These are phyloP conservation scores for Tenthredo distinguenda DNA, from an alignment of 2,888 invertebrate species.

Conservation along the genomic window DNA sequence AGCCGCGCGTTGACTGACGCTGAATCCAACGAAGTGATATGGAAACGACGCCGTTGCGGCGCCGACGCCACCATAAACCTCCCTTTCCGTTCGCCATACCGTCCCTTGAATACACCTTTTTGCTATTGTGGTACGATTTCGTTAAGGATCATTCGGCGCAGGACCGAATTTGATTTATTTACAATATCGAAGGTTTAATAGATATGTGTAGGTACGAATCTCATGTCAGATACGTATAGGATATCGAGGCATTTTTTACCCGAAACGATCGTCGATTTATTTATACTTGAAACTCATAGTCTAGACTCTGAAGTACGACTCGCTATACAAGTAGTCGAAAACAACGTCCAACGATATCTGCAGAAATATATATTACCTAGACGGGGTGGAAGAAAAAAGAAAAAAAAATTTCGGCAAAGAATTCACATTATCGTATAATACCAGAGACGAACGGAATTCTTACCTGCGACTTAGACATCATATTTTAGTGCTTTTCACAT, in stretches of 20 bases:
- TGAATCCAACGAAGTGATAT: slow-evolving; percentile 42
- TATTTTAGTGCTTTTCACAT: neutral
- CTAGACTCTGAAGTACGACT: too few relatives aligned
- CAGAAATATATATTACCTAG: neutral
- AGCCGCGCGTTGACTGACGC: slow-evolving; percentile 60
- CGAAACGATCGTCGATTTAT: too few relatives aligned
- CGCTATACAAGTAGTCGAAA: too few relatives aligned
- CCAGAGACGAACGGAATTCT: neutral
- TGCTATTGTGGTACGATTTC: neutral
- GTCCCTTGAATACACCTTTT: neutral
- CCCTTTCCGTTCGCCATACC: slow-evolving; percentile 12
- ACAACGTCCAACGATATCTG: neutral
- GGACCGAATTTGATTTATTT: neutral
- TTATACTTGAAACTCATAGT: too few relatives aligned
- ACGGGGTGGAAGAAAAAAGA: neutral
- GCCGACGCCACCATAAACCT: slow-evolving; percentile 45
- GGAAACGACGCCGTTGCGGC: slow-evolving; percentile 48
- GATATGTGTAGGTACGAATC: neutral
- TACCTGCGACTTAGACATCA: neutral
- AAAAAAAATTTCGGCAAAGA: neutral
- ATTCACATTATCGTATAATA: neutral
- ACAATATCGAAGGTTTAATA: neutral
- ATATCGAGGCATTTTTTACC: neutral
- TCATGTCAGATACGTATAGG: neutral
- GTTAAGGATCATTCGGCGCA: slow-evolving; percentile 3